These are phyloP conservation scores for Mythimna loreyi DNA, from an alignment of 2,888 invertebrate species.

Conservation along the genomic window DNA sequence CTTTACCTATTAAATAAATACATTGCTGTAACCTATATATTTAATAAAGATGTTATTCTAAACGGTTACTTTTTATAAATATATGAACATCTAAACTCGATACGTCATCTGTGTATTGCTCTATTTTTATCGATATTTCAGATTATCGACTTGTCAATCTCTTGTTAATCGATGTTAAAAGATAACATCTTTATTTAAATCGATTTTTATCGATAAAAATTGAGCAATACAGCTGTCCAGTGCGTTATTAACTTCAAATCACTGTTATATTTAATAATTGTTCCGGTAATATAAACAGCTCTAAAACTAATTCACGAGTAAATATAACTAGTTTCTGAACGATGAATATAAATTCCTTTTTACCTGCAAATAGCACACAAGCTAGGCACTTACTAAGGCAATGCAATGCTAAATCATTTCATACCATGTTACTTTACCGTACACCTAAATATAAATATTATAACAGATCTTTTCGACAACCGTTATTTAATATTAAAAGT, in stretches of 20 bases:
- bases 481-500: slow-evolving; percentile 38
- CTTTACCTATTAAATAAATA: slow-evolving; percentile 82
- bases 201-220: slow-evolving; percentile 18
- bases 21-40: slow-evolving; percentile 68
- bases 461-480: slow-evolving; percentile 70
- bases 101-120: slow-evolving; percentile 33
- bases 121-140: slow-evolving; percentile 30
- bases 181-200: slow-evolving; percentile 4
- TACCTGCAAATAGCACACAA: slow-evolving; percentile 30
- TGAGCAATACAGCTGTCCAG: slow-evolving; percentile 37
- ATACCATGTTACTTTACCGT: slow-evolving; percentile 62
- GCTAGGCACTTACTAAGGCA: slow-evolving; percentile 64
- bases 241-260: slow-evolving; percentile 20
- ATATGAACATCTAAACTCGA: slow-evolving; percentile 52
- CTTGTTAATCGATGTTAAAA: slow-evolving; percentile 10
- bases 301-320: slow-evolving; percentile 40
- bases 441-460: slow-evolving; percentile 64
- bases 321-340: slow-evolving; percentile 32
- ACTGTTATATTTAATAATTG: slow-evolving; percentile 29
- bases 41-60: slow-evolving; percentile 56
- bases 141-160: slow-evolving; percentile 9
- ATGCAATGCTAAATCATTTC: slow-evolving; percentile 60
- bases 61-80: slow-evolving; percentile 55
- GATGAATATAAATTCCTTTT: slow-evolving; percentile 23
- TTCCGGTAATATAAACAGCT: slow-evolving; percentile 45